Evolutionary conservation across 2,888 invertebrate genomes (phyloP), one percentile per base, ranked within the genome.

Genomic region (Agapostemon virescens): DNA sequence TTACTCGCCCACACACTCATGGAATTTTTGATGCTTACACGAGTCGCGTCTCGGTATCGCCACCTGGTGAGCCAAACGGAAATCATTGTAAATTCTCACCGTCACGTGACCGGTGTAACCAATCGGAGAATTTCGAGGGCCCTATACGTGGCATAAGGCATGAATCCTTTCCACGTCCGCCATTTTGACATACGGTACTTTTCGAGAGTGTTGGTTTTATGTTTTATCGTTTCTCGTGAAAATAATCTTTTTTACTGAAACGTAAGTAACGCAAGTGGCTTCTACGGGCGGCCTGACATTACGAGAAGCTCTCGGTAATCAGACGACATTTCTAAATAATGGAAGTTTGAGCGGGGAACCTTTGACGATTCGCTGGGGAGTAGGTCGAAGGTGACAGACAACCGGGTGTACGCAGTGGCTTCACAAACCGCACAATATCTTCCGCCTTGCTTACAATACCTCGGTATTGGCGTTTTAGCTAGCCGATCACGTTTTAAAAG

Each of bases 151-250:
- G 96, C 96, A 96, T 94, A 93, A 94, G 94, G 95, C 94, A 95
- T 95, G 95, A 95, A 93, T 94, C 93, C 94, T 95, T 95, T 95
- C 95, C 95, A 95, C 95, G 95, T 95, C 95, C 96, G 96, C 96
- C 96, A 96, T 96, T 95, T 96, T 96, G 95, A 96, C 95, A 95
- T 95, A 95, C 95, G 95, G 95, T 94, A 95, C 95, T 94, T 95
- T 95, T 93, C 93, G 92, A 94, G 94, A 95, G 95, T 94, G 94
- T 95, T 94, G 94, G 93, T 94, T 95, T 94, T 94, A 95, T 95
- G 95, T 95, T 94, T 94, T 94, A 94, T 94, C 94, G 94, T 95
- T 95, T 95, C 94, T 94, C 93, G 94, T 93, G 93, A 94, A 94
- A 93, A 93, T 93, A 91, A 90, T 91, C 91, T 91, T 92, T 92